Base-by-base conservation (phyloP, 2,888 invertebrate genomes). In the Cephus rjabovi region DNA sequence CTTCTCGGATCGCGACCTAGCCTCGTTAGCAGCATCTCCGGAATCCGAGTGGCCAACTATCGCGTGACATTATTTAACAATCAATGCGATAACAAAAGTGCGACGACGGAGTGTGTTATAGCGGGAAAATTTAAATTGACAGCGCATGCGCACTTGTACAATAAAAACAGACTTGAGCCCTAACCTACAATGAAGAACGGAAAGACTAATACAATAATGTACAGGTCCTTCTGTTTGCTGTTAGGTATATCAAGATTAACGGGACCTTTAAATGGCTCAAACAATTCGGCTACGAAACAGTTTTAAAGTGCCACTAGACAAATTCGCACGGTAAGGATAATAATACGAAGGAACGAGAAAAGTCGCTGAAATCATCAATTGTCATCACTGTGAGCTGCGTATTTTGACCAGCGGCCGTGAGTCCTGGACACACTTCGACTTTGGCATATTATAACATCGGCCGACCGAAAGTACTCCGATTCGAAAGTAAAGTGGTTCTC, bases 1-100 rank as follows among this genome's bases (percentile, higher is more conserved):
- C 79, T 79, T 79, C 79, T 81, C 77, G 78, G 74, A 73, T 76
- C 73, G 73, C 76, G 73, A 71, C 77, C 68, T 31, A 75, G 73
- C 76, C 75, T 80, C 74, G 79, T 75, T 74, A 75, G 76, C 76
- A 74, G 71, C 79, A 77, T 77, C 75, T 76, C 75, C 23, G 56
- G 56, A 56, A 56, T 56, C 56, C 56, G 56, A 56, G 56, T 56
- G 56, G 56, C 23, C 56, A 23, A 23, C 56, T 56, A 56, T 23
- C 56, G 56, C 56, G 4, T 56, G 56, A 23, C 56, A 56, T 56
- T 56, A 56, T 56, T 56, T 56, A 56, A 56, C 56, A 56, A 56
- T 56, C 9, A 56, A 3, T 23, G 23, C 56, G 23, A 56, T 56
- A 56, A 56, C 56, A 56, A 9, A 56, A 56, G 56, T 23, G 23